Percentiles rank a stretch among this genome's conserved stretches.
These are phyloP conservation scores for Rhinogobio ventralis DNA, from an alignment of 2,797 vertebrate species.

Conservation along the genomic window DNA sequence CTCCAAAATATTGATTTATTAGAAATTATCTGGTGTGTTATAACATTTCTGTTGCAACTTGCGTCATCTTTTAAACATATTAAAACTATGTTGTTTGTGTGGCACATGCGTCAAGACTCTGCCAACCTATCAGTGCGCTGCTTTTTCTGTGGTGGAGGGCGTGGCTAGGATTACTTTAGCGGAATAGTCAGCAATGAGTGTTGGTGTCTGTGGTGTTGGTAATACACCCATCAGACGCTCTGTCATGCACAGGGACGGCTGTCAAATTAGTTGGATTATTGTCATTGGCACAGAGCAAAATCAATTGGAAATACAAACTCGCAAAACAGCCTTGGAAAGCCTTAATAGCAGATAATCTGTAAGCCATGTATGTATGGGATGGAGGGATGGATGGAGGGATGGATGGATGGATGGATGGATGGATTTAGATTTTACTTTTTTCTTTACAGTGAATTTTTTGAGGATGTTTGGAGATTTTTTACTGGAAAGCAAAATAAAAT, in stretches of 20 bases:
- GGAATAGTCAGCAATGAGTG: neutral
- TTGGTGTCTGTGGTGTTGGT: constrained; percentile 46
- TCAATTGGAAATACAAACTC: constrained; percentile 59
- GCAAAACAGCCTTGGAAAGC: neutral
- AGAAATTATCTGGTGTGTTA: neutral
- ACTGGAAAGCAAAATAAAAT: neutral
- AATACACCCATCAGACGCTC: constrained; percentile 63
- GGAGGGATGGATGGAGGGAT: too few relatives aligned
- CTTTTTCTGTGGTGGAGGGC: neutral
- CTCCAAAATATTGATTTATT: constrained; percentile 7
- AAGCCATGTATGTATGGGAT: neutral
- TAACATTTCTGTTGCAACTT: neutral
- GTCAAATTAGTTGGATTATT: constrained; percentile 69
- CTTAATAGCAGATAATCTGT: neutral
- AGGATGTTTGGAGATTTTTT: neutral
- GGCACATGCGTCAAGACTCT: neutral
- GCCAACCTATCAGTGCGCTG: neutral
- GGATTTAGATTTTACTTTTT: too few relatives aligned
- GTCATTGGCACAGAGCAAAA: constrained; percentile 67
- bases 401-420: too few relatives aligned
- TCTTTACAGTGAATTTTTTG: too few relatives aligned
- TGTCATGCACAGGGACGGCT: constrained; percentile 71
- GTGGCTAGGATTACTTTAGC: neutral
- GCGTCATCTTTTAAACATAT: neutral
- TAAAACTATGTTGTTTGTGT: neutral